Percentiles rank a stretch among this genome's conserved stretches.
Evolutionary conservation across 2,888 invertebrate species (phyloP).

Genomic region (Nebria brevicollis): DNA sequence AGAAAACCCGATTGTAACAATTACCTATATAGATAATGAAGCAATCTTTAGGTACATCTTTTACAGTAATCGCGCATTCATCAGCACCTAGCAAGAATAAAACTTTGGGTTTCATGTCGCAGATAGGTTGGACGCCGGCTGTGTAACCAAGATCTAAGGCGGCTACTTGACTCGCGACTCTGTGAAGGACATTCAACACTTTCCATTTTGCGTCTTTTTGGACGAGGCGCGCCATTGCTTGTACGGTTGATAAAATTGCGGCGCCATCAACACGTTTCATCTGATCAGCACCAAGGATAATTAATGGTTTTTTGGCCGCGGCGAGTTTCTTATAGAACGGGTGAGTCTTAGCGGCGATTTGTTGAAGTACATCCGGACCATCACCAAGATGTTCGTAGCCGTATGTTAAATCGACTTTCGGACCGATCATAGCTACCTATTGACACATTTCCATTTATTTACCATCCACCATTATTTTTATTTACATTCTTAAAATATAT

Average conservation of each 20-base stretch:
- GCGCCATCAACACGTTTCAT: constrained; percentile 82
- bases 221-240: constrained; percentile 74
- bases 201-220: constrained; percentile 69
- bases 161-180: constrained; percentile 91
- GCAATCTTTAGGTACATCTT: constrained; percentile 82
- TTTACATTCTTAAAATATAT: neutral
- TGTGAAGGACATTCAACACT: constrained; percentile 93
- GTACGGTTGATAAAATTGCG: constrained; percentile 78
- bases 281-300: constrained; percentile 90
- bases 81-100: constrained; percentile 96
- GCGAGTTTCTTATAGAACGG: constrained; percentile 75
- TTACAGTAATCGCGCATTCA: constrained; percentile 78
- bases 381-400: constrained; percentile 92
- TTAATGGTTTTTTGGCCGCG: constrained; percentile 85
- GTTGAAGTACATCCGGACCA: constrained; percentile 76
- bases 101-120: constrained; percentile 76
- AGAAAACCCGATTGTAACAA: neutral
- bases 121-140: constrained; percentile 72
- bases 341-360: constrained; percentile 79
- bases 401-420: constrained; percentile 92
- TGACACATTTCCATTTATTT: too few species aligned
- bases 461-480: constrained; percentile 56
- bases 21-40: constrained; percentile 90
- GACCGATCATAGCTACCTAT: constrained; percentile 84
- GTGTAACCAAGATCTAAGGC: constrained; percentile 95